Evolutionary conservation across 2,888 invertebrate species (phyloP).

Genomic region (Octodonta nipae): DNA sequence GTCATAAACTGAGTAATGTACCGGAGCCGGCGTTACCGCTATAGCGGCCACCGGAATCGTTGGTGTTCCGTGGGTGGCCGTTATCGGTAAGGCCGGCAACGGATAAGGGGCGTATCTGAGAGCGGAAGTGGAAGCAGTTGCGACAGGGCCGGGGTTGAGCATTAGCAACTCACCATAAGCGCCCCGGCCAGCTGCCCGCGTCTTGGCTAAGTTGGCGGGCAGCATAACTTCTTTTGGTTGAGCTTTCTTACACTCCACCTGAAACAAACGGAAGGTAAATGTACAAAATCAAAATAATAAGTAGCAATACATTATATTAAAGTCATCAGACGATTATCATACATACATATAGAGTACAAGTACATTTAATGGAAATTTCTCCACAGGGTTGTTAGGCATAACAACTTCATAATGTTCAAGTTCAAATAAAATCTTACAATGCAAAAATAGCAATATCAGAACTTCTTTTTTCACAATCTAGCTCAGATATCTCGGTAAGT

Average conservation of each 20-base stretch:
- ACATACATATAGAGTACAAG: no score
- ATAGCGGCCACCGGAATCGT: conserved; percentile 29
- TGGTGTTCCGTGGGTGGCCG: conserved; percentile 22
- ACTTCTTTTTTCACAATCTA: no score
- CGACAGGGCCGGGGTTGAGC: conserved; percentile 48
- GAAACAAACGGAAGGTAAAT: conserved; percentile 30
- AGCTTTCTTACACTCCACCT: conserved; percentile 99
- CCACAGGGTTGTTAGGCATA: no score
- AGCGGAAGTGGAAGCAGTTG: conserved; percentile 26
- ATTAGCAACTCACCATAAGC: conserved; percentile 96
- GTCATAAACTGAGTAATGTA: conserved; percentile 38
- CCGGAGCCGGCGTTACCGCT: conserved; percentile 29
- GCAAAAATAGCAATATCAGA: no score
- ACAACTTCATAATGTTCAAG: no score
- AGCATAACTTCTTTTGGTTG: conserved; percentile 99
- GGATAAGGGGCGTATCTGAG: conserved; percentile 50
- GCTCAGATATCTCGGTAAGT: no score
- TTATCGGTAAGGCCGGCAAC: conserved; percentile 36
- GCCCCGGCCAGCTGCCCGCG: conserved; percentile 86
- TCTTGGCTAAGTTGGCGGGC: conserved; percentile 89
- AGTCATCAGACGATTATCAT: no score
- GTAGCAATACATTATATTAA: no score
- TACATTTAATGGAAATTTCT: no score
- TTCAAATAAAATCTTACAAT: no score
- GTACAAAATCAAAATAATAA: no score